phyloP scores from a whole-genome alignment of 1,140 invertebrate species.

The Belonocnema kinseyi region DNA sequence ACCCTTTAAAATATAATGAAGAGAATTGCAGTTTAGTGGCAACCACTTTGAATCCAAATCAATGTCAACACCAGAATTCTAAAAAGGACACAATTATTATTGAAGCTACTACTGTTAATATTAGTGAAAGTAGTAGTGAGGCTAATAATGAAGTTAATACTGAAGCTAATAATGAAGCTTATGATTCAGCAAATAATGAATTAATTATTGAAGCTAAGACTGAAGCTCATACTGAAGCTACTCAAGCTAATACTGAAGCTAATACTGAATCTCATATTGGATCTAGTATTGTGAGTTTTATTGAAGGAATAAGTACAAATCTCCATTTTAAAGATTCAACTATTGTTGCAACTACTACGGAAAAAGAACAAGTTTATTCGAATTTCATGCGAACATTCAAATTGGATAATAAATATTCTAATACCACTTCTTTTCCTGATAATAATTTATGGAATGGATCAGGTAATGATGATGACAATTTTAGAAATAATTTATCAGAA shows the following conservation, averaged over 20 bases:
- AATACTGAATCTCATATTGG: background rate
- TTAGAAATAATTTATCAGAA: background rate
- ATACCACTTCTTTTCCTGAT: background rate
- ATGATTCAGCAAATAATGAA: background rate
- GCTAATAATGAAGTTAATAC: background rate
- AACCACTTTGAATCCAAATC: background rate
- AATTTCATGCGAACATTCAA: background rate
- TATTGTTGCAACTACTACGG: background rate
- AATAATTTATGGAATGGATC: background rate
- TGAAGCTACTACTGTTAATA: background rate
- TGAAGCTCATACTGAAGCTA: background rate
- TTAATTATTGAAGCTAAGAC: background rate
- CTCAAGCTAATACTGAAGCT: too few relatives aligned
- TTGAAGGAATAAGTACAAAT: background rate
- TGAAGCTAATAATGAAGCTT: background rate
- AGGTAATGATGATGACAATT: background rate
- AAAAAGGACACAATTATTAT: background rate
- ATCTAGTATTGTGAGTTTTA: background rate
- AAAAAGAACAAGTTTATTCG: background rate
- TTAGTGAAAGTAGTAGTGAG: background rate
- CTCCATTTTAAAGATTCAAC: background rate
- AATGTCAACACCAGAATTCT: background rate
- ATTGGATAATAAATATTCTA: background rate
- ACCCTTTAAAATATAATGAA: slow-evolving; percentile 1
- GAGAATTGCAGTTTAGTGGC: too few relatives aligned